Conservation (phyloP, 1,140 invertebrate genomes). For the Drosophila pachea region DNA sequence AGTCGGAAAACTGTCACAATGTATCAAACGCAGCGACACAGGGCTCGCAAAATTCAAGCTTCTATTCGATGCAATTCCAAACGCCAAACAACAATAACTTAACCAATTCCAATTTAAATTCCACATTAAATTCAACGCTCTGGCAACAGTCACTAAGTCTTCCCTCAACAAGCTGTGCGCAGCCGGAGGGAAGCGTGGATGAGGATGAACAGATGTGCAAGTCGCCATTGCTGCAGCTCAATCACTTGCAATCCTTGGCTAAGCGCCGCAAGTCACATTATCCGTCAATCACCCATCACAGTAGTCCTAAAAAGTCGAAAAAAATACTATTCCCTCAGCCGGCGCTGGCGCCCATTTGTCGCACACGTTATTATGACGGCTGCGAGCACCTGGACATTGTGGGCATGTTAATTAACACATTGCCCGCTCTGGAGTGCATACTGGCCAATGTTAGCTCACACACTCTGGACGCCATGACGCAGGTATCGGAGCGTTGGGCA, state of each 20-base stretch:
- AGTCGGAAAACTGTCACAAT: constrained; percentile 60
- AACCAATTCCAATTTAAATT: neutral
- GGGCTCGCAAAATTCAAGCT: constrained; percentile 8
- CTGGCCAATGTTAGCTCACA: constrained; percentile 37
- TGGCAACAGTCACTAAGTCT: constrained; percentile 26
- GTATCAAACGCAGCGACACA: constrained; percentile 34
- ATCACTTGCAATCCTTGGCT: constrained; percentile 16
- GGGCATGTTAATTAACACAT: constrained; percentile 41
- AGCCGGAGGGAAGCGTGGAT: constrained; percentile 8
- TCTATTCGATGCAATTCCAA: constrained; percentile 37
- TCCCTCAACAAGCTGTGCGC: neutral
- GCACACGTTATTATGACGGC: constrained; percentile 53
- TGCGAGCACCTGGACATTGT: constrained; percentile 56
- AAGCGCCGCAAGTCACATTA: constrained; percentile 52
- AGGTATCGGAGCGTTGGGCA: constrained; percentile 51
- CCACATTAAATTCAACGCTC: neutral
- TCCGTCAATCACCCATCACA: constrained; percentile 39
- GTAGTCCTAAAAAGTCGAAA: constrained; percentile 63
- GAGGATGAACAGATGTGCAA: constrained; percentile 6
- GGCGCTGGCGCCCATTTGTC: constrained; percentile 3
- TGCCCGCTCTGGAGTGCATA: constrained; percentile 59
- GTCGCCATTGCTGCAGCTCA: constrained; percentile 31
- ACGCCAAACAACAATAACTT: constrained; percentile 33
- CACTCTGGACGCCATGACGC: constrained; percentile 62
- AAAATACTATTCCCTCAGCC: constrained; percentile 52